Percentiles rank a stretch among this genome's conserved stretches.
phyloP scores from a whole-genome alignment of 2,888 invertebrate genomes.

The Salpingus planirostris region DNA sequence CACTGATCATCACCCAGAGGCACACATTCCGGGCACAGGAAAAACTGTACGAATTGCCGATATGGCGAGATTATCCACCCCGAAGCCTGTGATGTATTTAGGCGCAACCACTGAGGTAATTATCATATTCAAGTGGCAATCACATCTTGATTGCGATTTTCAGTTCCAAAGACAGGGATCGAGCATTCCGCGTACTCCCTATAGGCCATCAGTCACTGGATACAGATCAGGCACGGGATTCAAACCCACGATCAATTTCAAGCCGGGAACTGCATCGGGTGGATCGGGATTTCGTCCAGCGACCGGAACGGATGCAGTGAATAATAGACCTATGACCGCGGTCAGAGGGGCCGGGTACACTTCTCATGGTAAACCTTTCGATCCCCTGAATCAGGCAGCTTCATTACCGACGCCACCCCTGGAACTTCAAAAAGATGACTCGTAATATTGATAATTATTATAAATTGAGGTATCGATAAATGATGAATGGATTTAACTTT shows the following conservation, averaged over 20 bases:
- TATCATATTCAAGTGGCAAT: neutral
- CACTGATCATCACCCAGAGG: too few relatives aligned
- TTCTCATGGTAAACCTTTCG: slow-evolving; percentile 62
- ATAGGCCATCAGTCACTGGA: slow-evolving; percentile 26
- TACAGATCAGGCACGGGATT: slow-evolving; percentile 31
- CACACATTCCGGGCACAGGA: too few relatives aligned
- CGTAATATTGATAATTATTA: too few relatives aligned
- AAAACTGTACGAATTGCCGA: too few relatives aligned
- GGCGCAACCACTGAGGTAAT: slow-evolving; percentile 48
- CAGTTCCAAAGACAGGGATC: slow-evolving; percentile 28
- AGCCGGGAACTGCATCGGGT: slow-evolving; percentile 28
- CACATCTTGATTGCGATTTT: too few relatives aligned
- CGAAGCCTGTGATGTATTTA: slow-evolving; percentile 48
- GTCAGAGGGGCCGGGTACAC: slow-evolving; percentile 95
- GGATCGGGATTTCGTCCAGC: slow-evolving; percentile 40
- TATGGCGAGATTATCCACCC: slow-evolving; percentile 31
- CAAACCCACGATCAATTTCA: slow-evolving; percentile 30
- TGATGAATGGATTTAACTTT: too few relatives aligned
- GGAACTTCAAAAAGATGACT: slow-evolving; percentile 69
- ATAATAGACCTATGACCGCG: slow-evolving; percentile 89
- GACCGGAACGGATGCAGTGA: slow-evolving; percentile 34
- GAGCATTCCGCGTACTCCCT: slow-evolving; percentile 27
- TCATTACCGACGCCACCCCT: slow-evolving; percentile 49
- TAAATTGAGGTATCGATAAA: too few relatives aligned
- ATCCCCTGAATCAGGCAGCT: slow-evolving; percentile 64